phyloP scores from a whole-genome alignment of 2,888 invertebrate genomes.

The Exocentrus adspersus region DNA sequence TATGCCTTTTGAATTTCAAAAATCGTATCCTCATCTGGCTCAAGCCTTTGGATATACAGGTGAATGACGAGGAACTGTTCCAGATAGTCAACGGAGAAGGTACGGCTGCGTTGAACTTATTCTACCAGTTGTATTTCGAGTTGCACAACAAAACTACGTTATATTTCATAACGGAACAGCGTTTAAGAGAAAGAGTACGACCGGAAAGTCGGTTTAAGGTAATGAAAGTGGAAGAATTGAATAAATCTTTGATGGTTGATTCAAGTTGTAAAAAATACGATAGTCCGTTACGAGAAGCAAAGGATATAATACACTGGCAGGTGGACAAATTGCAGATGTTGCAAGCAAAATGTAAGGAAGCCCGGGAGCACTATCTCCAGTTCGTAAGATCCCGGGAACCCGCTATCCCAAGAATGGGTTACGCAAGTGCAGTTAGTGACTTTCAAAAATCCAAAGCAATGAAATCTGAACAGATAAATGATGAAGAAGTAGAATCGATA shows the following conservation, averaged over 20 bases:
- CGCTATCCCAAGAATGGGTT: not conserved
- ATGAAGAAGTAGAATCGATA: conserved; percentile 16
- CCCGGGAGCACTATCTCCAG: conserved; percentile 52
- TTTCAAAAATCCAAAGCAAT: too few relatives aligned
- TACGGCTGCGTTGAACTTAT: conserved; percentile 67
- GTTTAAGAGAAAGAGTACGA: conserved; percentile 42
- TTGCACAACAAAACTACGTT: conserved; percentile 68
- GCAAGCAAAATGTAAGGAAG: conserved; percentile 53
- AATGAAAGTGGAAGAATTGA: conserved; percentile 23
- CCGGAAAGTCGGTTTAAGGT: conserved; percentile 59
- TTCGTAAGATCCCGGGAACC: not conserved
- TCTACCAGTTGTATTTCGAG: conserved; percentile 71
- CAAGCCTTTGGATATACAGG: conserved; percentile 63
- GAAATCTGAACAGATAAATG: not conserved
- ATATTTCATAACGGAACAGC: conserved; percentile 39
- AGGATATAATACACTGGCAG: conserved; percentile 70
- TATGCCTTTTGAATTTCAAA: conserved; percentile 63
- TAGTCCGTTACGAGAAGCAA: conserved; percentile 64
- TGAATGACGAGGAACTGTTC: conserved; percentile 63
- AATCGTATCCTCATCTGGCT: conserved; percentile 67
- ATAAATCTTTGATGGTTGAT: not conserved
- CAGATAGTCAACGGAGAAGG: conserved; percentile 67
- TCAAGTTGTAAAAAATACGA: conserved; percentile 49
- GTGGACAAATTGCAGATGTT: conserved; percentile 64
- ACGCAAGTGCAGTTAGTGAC: not conserved